A percentile compares a stretch with the other conserved stretches of the same genome.
Evolutionary conservation across 2,797 vertebrate genomes (phyloP).

Genomic region (Natrix natrix): DNA sequence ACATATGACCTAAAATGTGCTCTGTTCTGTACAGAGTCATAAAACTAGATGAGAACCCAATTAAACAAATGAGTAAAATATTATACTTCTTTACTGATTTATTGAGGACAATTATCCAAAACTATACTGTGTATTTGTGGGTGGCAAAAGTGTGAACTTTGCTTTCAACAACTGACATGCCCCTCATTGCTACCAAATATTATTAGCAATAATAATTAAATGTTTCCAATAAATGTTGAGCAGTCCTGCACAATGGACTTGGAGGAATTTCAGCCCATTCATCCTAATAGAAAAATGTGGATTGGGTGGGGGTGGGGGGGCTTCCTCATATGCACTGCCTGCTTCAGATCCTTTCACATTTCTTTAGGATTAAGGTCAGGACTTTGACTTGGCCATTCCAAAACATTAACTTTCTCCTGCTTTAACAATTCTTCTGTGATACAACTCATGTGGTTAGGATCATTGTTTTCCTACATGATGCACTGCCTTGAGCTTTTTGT

Average conservation of each 20-base stretch:
- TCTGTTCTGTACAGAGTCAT: background rate
- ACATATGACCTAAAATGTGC: background rate
- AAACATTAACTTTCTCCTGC: background rate
- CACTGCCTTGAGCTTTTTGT: background rate
- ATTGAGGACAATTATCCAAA: background rate
- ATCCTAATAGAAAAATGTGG: background rate
- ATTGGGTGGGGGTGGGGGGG: background rate
- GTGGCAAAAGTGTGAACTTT: background rate
- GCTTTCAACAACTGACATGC: background rate
- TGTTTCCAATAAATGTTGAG: background rate
- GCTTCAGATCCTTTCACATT: background rate
- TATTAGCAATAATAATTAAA: background rate
- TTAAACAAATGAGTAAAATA: background rate
- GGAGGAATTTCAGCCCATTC: background rate
- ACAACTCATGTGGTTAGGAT: background rate
- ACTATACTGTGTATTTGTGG: background rate
- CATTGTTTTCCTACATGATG: background rate
- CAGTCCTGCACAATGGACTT: background rate
- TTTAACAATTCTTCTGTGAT: background rate
- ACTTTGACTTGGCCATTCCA: background rate
- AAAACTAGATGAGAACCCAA: background rate
- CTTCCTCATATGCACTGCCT: background rate
- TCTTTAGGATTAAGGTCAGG: background rate
- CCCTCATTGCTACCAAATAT: too few relatives aligned
- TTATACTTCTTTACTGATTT: background rate